Evolutionary conservation across 2,797 vertebrate genomes (phyloP).

Genomic region (Pipistrellus nathusii): DNA sequence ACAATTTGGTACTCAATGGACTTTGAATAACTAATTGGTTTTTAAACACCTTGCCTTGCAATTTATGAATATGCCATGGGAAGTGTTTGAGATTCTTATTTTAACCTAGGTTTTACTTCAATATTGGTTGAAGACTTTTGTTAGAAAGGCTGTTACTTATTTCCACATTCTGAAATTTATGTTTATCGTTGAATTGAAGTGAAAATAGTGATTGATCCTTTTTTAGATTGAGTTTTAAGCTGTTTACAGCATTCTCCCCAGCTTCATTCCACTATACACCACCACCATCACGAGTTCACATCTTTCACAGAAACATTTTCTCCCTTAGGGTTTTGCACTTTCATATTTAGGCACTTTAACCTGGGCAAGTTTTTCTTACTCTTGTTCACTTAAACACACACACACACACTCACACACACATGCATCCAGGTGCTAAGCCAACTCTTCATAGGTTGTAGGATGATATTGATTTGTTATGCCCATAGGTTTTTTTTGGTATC

Average conservation of each 20-base stretch:
- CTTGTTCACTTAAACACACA: not conserved
- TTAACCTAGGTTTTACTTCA: constrained; percentile 32
- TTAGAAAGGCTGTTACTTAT: not conserved
- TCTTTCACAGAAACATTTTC: constrained; percentile 5
- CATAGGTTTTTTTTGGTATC: not conserved
- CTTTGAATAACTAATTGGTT: constrained; percentile 30
- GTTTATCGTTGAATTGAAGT: constrained; percentile 38
- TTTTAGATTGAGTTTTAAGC: constrained; percentile 19
- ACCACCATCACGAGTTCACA: not conserved
- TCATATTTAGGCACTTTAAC: not conserved
- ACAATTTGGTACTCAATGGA: not conserved
- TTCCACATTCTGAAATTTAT: constrained; percentile 40
- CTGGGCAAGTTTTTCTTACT: not conserved
- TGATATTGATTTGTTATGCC: constrained; percentile 26
- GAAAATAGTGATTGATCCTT: not conserved
- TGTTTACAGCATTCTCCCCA: not conserved
- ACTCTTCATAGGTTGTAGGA: not conserved
- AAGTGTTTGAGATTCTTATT: not conserved
- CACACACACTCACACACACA: not conserved
- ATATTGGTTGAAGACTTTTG: constrained; percentile 21
- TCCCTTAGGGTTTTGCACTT: not conserved
- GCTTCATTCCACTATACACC: not conserved
- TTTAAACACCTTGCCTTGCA: constrained; percentile 17
- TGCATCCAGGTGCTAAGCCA: too few species aligned
- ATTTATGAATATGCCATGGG: not conserved